phyloP scores from a whole-genome alignment of 1,140 invertebrate genomes.

The Pomacea maculata region DNA sequence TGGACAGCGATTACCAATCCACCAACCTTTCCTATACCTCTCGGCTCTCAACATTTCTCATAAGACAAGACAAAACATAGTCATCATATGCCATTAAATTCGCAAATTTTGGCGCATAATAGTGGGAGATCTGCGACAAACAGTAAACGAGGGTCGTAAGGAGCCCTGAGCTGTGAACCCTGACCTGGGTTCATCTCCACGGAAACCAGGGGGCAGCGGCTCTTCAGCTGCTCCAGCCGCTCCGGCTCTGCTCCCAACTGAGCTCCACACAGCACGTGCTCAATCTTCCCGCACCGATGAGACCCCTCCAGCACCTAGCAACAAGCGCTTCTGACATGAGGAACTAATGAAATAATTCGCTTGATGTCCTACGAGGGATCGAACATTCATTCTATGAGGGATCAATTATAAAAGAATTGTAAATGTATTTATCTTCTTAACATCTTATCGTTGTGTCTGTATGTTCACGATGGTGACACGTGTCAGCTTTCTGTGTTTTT shows the following conservation, averaged over 20 bases:
- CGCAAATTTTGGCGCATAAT: background rate
- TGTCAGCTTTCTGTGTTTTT: background rate
- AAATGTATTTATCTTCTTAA: background rate
- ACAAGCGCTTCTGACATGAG: background rate
- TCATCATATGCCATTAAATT: background rate
- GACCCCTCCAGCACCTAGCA: conserved; percentile 50
- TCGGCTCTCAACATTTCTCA: background rate
- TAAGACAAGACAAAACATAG: background rate
- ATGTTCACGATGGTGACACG: too few relatives aligned
- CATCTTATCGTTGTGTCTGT: background rate
- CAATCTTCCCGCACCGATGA: conserved; percentile 52
- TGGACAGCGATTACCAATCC: too few relatives aligned
- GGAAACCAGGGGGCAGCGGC: conserved; percentile 29
- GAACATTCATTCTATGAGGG: too few relatives aligned
- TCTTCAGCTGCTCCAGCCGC: conserved; percentile 40
- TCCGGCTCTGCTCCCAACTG: conserved; percentile 49
- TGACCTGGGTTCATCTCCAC: conserved; percentile 53
- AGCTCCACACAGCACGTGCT: conserved; percentile 45
- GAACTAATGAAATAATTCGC: background rate
- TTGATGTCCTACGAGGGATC: too few relatives aligned
- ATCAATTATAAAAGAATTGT: background rate
- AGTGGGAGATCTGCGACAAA: background rate
- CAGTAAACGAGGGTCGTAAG: background rate
- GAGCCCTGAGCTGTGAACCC: background rate
- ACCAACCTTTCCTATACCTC: background rate